A percentile compares a stretch with the other conserved stretches of the same genome.
Evolutionary conservation across 2,888 invertebrate species (phyloP).

Genomic region (Hydriomena furcata): DNA sequence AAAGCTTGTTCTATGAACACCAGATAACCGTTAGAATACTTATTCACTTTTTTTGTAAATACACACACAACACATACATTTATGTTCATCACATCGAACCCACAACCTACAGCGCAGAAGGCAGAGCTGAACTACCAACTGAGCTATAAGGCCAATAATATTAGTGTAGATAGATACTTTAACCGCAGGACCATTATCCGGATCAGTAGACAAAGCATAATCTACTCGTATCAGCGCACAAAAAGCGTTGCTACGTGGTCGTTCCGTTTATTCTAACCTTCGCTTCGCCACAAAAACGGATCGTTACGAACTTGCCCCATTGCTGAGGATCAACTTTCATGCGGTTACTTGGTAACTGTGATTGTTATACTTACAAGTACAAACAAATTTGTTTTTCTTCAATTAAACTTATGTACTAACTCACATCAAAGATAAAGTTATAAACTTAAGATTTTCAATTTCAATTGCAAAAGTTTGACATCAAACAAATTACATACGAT

Average conservation of each 20-base stretch:
- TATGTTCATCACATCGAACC: no score
- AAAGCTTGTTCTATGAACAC: no score
- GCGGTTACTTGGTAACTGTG: slow-evolving; percentile 23
- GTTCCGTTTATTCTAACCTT: slow-evolving; percentile 20
- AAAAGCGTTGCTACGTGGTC: slow-evolving; percentile 21
- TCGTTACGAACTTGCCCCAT: slow-evolving; percentile 25
- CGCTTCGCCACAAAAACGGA: slow-evolving; percentile 20
- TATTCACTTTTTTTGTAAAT: no score
- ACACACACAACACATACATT: no score
- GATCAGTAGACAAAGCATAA: slow-evolving; percentile 22
- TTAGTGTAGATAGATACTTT: slow-evolving; percentile 6
- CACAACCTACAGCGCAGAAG: no score
- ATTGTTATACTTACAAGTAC: slow-evolving; percentile 8
- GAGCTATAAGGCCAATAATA: no score
- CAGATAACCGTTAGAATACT: no score
- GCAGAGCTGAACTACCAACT: no score
- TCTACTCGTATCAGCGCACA: slow-evolving; percentile 17
- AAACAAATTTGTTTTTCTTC: slow-evolving; percentile 18
- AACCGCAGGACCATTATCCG: slow-evolving; percentile 20
- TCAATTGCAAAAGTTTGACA: background rate
- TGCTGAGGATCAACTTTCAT: slow-evolving; percentile 26
- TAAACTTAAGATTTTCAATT: no score
- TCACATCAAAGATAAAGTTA: background rate
- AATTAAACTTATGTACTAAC: background rate
- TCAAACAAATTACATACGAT: no score